A percentile compares a stretch with the other conserved stretches of the same genome.
These are phyloP conservation scores for Diachasmimorpha longicaudata DNA, from an alignment of 1,140 invertebrate genomes.

Conservation along the genomic window DNA sequence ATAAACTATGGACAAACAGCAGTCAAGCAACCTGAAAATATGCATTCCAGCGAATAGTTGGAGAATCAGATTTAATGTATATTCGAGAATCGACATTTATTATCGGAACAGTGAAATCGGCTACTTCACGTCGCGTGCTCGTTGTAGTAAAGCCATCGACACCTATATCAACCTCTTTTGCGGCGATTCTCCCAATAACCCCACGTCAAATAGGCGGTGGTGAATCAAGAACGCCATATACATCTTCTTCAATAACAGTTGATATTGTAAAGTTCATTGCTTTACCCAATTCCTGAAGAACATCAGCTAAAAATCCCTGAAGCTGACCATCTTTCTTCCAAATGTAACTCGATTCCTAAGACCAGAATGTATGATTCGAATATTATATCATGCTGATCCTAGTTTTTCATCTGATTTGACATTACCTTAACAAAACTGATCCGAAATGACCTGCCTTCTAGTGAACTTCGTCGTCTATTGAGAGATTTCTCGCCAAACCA, in stretches of 20 bases:
- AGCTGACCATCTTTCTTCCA: conserved; percentile 4
- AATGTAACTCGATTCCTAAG: neutral
- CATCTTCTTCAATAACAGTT: neutral
- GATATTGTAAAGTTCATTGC: conserved; percentile 41
- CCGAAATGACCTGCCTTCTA: conserved; percentile 10
- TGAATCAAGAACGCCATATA: conserved; percentile 34
- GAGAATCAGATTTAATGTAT: conserved; percentile 32
- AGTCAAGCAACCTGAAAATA: conserved; percentile 38
- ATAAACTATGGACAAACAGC: neutral
- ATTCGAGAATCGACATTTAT: conserved; percentile 33
- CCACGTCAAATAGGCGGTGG: conserved; percentile 38
- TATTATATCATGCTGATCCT: neutral
- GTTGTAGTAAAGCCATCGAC: conserved; percentile 43
- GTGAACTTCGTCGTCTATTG: conserved; percentile 25
- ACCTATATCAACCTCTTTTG: conserved; percentile 34
- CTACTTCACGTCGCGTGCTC: conserved; percentile 20
- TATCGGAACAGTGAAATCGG: conserved; percentile 47
- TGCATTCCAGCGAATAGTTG: conserved; percentile 37
- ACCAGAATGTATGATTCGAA: neutral
- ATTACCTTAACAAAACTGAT: conserved; percentile 33
- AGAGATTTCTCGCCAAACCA: neutral
- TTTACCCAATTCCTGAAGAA: conserved; percentile 36
- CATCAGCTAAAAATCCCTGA: conserved; percentile 22
- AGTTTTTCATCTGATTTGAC: neutral
- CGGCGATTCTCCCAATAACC: conserved; percentile 35